Evolutionary conservation across 2,888 invertebrate genomes (phyloP).

Genomic region (Thalpophila matura): DNA sequence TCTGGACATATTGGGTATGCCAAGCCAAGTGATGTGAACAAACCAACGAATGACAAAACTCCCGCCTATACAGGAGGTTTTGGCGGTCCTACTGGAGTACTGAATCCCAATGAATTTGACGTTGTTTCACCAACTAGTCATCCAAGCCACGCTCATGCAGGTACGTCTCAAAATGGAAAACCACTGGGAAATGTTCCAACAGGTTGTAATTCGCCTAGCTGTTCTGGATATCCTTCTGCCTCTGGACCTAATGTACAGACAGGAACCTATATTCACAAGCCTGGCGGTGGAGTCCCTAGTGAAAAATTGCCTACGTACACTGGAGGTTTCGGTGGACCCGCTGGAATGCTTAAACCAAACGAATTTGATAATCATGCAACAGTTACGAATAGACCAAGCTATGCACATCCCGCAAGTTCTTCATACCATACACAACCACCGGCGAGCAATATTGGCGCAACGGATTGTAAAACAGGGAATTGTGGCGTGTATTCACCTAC

Average conservation of each 20-base stretch:
- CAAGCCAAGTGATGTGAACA: slow-evolving; percentile 16
- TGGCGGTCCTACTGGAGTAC: slow-evolving; percentile 52
- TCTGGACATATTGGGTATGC: slow-evolving; percentile 18
- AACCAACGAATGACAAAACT: slow-evolving; percentile 38
- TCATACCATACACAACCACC: slow-evolving; percentile 46
- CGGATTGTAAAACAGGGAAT: slow-evolving; percentile 46
- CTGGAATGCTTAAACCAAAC: slow-evolving; percentile 63
- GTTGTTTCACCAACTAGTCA: slow-evolving; percentile 21
- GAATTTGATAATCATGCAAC: slow-evolving; percentile 37
- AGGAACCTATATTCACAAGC: slow-evolving; percentile 14
- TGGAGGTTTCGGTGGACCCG: slow-evolving; percentile 76
- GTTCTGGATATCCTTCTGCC: slow-evolving; percentile 30
- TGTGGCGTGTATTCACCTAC: slow-evolving; percentile 43
- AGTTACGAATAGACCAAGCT: slow-evolving; percentile 40
- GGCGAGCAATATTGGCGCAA: slow-evolving; percentile 17
- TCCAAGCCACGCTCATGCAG: slow-evolving; percentile 26
- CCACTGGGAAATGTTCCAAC: slow-evolving; percentile 21
- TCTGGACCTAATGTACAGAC: slow-evolving; percentile 17
- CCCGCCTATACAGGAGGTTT: slow-evolving; percentile 55
- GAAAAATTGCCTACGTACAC: slow-evolving; percentile 65
- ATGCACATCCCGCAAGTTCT: slow-evolving; percentile 34
- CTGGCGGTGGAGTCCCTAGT: slow-evolving; percentile 7
- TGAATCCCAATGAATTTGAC: slow-evolving; percentile 48
- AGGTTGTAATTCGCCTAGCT: slow-evolving; percentile 53
- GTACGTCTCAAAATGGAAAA: slow-evolving; percentile 18